Conservation (phyloP, 2,113 vertebrate species). For the Tupaia chinensis region DNA sequence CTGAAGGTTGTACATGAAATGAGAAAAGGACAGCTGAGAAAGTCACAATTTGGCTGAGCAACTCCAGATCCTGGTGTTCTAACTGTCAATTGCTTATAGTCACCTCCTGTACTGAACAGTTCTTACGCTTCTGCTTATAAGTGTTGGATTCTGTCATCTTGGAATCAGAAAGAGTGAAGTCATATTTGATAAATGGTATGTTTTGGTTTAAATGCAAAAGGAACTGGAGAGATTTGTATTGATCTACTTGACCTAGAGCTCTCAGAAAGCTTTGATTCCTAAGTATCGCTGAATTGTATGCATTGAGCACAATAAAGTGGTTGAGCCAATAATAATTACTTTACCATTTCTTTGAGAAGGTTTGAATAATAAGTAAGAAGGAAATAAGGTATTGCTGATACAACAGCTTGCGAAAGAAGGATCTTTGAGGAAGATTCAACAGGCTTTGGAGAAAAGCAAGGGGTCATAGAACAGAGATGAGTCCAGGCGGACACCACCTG, state of each 20-base stretch:
- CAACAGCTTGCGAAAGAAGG: neutral
- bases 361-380: neutral
- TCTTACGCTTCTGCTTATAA: neutral
- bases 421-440: neutral
- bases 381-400: neutral
- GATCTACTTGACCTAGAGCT: neutral
- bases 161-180: neutral
- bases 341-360: neutral
- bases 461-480: neutral
- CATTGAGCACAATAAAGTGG: neutral
- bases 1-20: neutral
- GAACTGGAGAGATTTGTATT: neutral
- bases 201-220: neutral
- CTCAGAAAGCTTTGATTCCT: neutral
- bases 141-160: neutral
- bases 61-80: neutral
- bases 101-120: neutral
- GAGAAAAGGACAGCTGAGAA: neutral
- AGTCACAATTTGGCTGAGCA: neutral
- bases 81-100: neutral
- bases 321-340: neutral
- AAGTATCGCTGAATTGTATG: neutral
- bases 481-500: neutral
- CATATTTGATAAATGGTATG: neutral
- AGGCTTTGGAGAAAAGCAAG: neutral